These are phyloP conservation scores for Rhyacophila brunnea DNA, from an alignment of 1,140 invertebrate genomes.

Conservation along the genomic window DNA sequence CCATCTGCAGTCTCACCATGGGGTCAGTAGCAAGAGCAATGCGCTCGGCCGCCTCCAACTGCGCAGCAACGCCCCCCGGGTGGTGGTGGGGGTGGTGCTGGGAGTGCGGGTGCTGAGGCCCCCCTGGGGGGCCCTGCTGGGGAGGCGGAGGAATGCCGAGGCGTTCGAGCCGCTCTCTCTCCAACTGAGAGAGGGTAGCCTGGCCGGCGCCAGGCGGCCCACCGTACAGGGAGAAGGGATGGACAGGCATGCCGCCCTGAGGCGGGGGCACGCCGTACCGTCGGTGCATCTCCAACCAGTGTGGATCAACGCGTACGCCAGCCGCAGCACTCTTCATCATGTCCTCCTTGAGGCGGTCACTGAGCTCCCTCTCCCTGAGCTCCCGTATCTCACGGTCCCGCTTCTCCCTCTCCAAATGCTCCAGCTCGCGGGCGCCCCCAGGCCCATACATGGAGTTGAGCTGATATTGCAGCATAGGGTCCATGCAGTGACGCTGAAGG, in stretches of 20 bases:
- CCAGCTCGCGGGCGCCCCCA: constrained; percentile 72
- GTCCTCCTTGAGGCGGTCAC: constrained; percentile 76
- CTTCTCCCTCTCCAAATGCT: constrained; percentile 80
- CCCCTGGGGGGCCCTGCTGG: constrained; percentile 46
- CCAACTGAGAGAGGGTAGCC: constrained; percentile 74
- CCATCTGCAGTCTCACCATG: constrained; percentile 79
- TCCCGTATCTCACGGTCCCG: constrained; percentile 81
- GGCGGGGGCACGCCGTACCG: constrained; percentile 55
- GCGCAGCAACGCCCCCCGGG: constrained; percentile 60
- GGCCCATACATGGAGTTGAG: constrained; percentile 72
- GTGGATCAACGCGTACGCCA: constrained; percentile 74
- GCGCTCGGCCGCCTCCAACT: constrained; percentile 55
- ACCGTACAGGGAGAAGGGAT: constrained; percentile 60
- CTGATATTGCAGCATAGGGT: constrained; percentile 75
- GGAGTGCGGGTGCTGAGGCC: constrained; percentile 51
- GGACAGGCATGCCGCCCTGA: constrained; percentile 57
- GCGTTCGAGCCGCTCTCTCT: constrained; percentile 81
- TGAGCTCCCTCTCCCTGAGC: constrained; percentile 78
- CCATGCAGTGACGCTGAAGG: constrained; percentile 67
- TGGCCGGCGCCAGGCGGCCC: constrained; percentile 61
- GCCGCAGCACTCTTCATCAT: constrained; percentile 73
- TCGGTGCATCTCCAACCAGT: constrained; percentile 88
- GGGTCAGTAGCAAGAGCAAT: constrained; percentile 51
- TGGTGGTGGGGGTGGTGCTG: constrained; percentile 44
- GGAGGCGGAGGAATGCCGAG: constrained; percentile 68